These are phyloP conservation scores for Eupithecia inturbata DNA, from an alignment of 2,888 invertebrate genomes.

Conservation along the genomic window DNA sequence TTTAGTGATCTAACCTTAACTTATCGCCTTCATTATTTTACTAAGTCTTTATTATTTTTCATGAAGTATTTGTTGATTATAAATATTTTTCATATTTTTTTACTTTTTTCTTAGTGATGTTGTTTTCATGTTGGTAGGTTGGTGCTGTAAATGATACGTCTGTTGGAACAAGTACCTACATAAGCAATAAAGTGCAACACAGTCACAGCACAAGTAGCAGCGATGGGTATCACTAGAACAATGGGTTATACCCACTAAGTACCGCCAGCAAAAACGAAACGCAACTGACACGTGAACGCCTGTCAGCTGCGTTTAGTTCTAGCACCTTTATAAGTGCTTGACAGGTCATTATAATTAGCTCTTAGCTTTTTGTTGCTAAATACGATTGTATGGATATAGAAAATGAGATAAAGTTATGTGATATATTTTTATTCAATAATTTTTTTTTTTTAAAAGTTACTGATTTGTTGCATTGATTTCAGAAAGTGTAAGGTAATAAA, in stretches of 20 bases:
- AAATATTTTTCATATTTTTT: no score
- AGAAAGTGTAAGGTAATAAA: no score
- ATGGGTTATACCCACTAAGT: slow-evolving; percentile 32
- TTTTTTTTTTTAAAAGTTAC: no score
- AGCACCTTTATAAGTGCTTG: slow-evolving; percentile 27
- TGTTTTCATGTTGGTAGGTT: neutral
- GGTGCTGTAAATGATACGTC: neutral
- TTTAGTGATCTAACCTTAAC: neutral
- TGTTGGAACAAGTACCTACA: neutral
- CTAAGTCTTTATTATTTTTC: neutral
- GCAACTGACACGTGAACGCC: slow-evolving; percentile 32
- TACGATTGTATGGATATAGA: slow-evolving; percentile 20
- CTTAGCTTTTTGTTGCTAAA: slow-evolving; percentile 25
- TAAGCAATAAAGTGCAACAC: slow-evolving; percentile 27
- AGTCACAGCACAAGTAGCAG: slow-evolving; percentile 19
- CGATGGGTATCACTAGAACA: slow-evolving; percentile 37
- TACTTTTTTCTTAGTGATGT: no score
- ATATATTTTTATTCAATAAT: neutral
- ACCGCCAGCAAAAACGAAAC: slow-evolving; percentile 38
- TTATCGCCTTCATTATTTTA: neutral
- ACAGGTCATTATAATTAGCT: slow-evolving; percentile 25
- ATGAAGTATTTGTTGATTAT: no score
- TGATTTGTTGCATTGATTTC: neutral
- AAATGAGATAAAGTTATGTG: neutral
- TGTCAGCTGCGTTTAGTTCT: slow-evolving; percentile 38